phyloP scores from a whole-genome alignment of 2,797 vertebrate genomes.

The Gallinago nigripennis region DNA sequence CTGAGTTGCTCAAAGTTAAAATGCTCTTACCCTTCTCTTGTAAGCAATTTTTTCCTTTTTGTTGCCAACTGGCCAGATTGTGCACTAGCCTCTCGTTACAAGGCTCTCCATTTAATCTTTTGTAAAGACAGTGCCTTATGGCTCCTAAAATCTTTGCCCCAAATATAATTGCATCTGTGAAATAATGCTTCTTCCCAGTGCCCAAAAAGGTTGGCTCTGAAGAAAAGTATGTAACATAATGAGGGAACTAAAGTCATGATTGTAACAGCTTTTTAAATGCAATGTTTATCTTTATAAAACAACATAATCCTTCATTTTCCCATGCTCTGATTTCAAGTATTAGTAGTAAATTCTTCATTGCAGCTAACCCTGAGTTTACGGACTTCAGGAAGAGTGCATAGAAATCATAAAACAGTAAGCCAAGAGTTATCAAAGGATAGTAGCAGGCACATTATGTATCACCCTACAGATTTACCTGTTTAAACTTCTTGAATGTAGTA shows the following conservation, averaged over 20 bases:
- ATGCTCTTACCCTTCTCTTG: conserved; percentile 1
- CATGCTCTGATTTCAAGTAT: not conserved
- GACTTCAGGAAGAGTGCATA: not conserved
- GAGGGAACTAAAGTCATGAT: not conserved
- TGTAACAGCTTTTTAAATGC: not conserved
- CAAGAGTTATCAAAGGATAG: not conserved
- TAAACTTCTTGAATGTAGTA: not conserved
- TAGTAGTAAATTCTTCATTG: not conserved
- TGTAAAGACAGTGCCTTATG: not conserved
- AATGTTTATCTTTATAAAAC: not conserved
- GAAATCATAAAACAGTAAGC: not conserved
- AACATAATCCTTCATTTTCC: not conserved
- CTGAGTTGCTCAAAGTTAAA: conserved; percentile 37
- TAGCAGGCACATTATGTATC: not conserved
- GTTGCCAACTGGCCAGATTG: conserved; percentile 13
- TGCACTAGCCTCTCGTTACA: not conserved
- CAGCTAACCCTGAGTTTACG: not conserved
- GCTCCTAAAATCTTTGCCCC: not conserved
- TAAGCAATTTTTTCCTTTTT: conserved; percentile 11
- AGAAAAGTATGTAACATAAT: not conserved
- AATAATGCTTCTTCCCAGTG: not conserved
- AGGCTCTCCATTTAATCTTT: not conserved
- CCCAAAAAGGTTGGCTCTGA: not conserved
- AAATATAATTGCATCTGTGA: not conserved
- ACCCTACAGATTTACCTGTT: not conserved